Base-by-base conservation (phyloP, 2,797 vertebrate species). In the Selene dorsalis region DNA sequence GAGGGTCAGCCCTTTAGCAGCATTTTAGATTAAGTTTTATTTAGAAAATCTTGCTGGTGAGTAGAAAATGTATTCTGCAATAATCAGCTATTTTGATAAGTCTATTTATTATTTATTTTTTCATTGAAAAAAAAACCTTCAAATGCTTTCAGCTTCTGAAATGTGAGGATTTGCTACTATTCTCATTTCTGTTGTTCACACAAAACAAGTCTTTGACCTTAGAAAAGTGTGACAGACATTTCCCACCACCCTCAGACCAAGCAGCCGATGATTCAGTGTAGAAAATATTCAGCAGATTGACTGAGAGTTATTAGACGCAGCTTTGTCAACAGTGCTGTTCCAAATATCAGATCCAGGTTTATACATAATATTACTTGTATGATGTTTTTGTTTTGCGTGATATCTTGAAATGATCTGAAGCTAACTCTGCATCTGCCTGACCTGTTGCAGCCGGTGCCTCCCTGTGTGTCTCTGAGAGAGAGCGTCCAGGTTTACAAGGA, bases 401-500 rank as follows among this genome's bases (percentile, higher is more conserved):
- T 13, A 52, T 3, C 14, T 22, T 16, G 48, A 66, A 58, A 48
- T 30, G 2, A 18, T 22, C 10, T 4, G 20, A 5, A 68, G 20
- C 39, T 28, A 16, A 60, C 26, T 1, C 6, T 2, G 12, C 12
- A 3, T 71, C 43, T 71, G 26, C 74, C 22, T 79, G 45, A 38
- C 68, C 7, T 60, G 48, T 32, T 71, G 68, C 93, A 99, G 97
- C 97, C 98, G 0, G 95, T 98, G 87, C 95, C 96, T 10, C 97
- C 98, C 63, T 96, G 96, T 78, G 95, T 95, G 83, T 96, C 97
- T 85, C 95, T 97, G 73, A 94, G 92, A 82, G 97, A 99, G 93
- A 98, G 97, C 52, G 96, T 97, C 84, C 96, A 97, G 84, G 96
- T 99, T 73, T 98, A 97, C 93, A 96, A 94, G 90, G 96, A 98